phyloP scores from a whole-genome alignment of 2,797 vertebrate genomes.

The Cheirogaleus major region DNA sequence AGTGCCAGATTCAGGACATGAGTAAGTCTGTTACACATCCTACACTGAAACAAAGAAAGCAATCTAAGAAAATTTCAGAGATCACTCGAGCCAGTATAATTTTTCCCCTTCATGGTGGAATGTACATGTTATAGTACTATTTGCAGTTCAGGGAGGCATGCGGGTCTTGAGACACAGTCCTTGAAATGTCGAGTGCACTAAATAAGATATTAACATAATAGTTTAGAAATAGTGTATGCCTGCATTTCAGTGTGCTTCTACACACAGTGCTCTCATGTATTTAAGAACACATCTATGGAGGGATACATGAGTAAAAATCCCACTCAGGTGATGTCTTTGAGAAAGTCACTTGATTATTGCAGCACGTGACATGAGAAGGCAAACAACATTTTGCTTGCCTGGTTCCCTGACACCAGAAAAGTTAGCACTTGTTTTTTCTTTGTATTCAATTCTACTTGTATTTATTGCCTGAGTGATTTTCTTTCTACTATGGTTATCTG shows the following conservation, averaged over 20 bases:
- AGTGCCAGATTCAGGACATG: neutral
- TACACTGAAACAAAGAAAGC: neutral
- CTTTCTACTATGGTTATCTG: neutral
- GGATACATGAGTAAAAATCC: neutral
- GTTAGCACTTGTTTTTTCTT: neutral
- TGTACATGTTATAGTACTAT: neutral
- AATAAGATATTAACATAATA: neutral
- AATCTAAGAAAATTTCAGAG: neutral
- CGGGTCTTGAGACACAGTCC: neutral
- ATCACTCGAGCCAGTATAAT: neutral
- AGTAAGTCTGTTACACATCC: neutral
- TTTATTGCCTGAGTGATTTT: neutral
- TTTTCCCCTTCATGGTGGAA: neutral
- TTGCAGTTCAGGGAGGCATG: neutral
- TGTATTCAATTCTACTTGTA: neutral
- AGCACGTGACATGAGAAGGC: neutral
- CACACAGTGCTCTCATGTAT: rapidly evolving
- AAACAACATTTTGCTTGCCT: neutral
- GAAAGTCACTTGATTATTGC: neutral
- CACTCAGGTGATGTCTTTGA: neutral
- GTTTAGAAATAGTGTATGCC: neutral
- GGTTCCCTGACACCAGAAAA: neutral
- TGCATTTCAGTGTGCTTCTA: neutral
- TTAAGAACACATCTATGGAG: neutral
- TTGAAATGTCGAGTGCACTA: neutral